Base-by-base conservation (phyloP, 2,113 vertebrate species). In the Acrocephalus kingi region DNA sequence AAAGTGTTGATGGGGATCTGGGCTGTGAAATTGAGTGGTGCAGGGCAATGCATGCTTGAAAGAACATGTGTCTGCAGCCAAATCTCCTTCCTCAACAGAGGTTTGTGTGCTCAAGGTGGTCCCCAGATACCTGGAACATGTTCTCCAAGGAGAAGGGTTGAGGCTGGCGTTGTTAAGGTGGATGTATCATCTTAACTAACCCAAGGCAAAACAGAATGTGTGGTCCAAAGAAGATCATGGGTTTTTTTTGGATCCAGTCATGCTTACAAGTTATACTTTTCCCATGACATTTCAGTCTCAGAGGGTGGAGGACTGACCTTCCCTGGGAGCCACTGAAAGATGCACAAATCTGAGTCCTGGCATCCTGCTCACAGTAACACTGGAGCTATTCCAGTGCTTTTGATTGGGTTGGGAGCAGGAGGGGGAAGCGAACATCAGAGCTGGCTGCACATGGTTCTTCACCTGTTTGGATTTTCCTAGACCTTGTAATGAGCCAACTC, bases 1-100 rank as follows among this genome's bases (percentile, higher is more conserved):
- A 61, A n/a, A 75, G 8, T 13, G 7, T 37, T 76, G 54, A 3
- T 31, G 30, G 10, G 11, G 24, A 52, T 41, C 45, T 64, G 49
- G 20, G 30, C 39, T 69, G 41, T 45, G 49, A 83, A 59, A 37
- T 5, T 21, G 79, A 75, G 46, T 19, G 13, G 3, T 64, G 24
- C 6, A 37, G n/a, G 15, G 13, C 30, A 81, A n/a, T 13, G n/a
- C 9, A 2, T 61, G 15, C 20, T 49, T 79, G 46, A 74, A 84
- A 74, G 14, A 0, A 0, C 33, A 68, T 28, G 9, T 73, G n/a
- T 37, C n/a, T 33, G 33, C 0, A 0, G 37, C 23, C 27, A 51
- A 67, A 72, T 61, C 33, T 15, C 33, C 21, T 68, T 85, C 75
- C 39, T 88, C 0, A 0, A 4, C 16, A 48, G 30, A 48, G 25